phyloP scores from a whole-genome alignment of 2,113 vertebrate species.

The Clarias magur region DNA sequence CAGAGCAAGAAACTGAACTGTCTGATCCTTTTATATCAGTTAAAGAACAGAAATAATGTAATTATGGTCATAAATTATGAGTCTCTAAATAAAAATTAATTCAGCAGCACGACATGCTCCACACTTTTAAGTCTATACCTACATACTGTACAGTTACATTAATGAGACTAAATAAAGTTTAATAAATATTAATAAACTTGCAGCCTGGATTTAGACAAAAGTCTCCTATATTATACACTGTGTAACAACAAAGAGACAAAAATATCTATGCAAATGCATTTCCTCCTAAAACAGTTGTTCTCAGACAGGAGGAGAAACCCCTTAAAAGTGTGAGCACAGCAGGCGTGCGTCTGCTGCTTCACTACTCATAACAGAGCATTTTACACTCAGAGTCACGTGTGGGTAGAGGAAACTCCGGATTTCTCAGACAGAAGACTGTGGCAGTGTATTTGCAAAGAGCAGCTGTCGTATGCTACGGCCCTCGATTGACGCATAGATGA shows the following conservation, averaged over 20 bases:
- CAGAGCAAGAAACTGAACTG: neutral
- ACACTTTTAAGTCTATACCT: neutral
- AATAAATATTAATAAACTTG: too few species aligned
- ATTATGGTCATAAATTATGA: neutral
- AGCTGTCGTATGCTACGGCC: slow-evolving; percentile 13
- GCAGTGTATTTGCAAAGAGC: slow-evolving; percentile 51
- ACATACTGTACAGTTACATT: neutral
- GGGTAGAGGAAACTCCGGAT: slow-evolving; percentile 2
- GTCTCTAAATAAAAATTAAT: neutral
- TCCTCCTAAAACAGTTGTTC: slow-evolving; percentile 7
- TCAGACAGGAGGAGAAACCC: neutral
- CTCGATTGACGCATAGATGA: slow-evolving; percentile 27
- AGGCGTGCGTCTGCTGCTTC: neutral
- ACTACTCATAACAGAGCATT: neutral
- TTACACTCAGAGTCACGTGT: neutral
- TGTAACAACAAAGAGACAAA: neutral
- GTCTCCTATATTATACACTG: neutral
- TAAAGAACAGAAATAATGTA: neutral
- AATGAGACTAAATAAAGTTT: neutral
- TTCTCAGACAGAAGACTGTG: slow-evolving; percentile 49
- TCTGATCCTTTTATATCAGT: neutral
- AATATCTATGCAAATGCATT: slow-evolving; percentile 9
- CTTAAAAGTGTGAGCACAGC: slow-evolving; percentile 17
- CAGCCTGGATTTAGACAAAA: neutral
- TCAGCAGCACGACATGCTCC: neutral